Conservation (phyloP, 2,797 vertebrate genomes). For the Eospalax fontanierii region DNA sequence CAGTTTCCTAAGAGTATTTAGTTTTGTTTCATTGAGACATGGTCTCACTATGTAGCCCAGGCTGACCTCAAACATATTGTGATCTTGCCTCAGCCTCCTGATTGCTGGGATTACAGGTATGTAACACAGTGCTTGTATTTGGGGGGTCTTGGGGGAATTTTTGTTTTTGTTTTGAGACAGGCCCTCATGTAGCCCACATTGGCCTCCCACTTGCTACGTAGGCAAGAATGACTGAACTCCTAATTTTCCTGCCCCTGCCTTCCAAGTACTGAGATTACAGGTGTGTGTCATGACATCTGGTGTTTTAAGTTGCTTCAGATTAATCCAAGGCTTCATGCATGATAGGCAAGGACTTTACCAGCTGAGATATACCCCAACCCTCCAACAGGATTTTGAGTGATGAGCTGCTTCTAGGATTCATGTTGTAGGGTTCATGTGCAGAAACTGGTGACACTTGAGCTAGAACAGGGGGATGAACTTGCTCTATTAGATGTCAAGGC, state of each 20-base stretch:
- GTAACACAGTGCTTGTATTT: not conserved
- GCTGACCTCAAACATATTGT: not conserved
- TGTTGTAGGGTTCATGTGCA: slow-evolving; percentile 24
- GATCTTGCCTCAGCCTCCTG: not conserved
- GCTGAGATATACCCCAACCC: not conserved
- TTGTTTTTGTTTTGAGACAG: not conserved
- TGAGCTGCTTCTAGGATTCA: slow-evolving; percentile 38
- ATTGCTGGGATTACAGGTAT: not conserved
- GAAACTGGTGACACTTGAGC: not conserved
- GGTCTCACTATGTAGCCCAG: not conserved
- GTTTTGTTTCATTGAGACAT: not conserved
- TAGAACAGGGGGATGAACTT: slow-evolving; percentile 38
- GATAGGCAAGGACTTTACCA: not conserved
- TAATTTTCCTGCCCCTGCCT: not conserved
- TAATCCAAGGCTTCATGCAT: not conserved
- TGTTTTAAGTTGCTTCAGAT: not conserved
- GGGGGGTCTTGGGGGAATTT: no score
- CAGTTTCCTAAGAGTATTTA: slow-evolving; percentile 38
- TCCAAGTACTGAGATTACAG: not conserved
- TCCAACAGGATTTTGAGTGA: slow-evolving; percentile 33
- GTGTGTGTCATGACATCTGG: not conserved
- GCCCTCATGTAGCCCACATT: not conserved
- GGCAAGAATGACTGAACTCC: not conserved
- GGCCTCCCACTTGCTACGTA: not conserved
- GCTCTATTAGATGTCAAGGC: slow-evolving; percentile 22